Conservation (phyloP, 2,888 invertebrate species). For the Lepidochrysops patricia region DNA sequence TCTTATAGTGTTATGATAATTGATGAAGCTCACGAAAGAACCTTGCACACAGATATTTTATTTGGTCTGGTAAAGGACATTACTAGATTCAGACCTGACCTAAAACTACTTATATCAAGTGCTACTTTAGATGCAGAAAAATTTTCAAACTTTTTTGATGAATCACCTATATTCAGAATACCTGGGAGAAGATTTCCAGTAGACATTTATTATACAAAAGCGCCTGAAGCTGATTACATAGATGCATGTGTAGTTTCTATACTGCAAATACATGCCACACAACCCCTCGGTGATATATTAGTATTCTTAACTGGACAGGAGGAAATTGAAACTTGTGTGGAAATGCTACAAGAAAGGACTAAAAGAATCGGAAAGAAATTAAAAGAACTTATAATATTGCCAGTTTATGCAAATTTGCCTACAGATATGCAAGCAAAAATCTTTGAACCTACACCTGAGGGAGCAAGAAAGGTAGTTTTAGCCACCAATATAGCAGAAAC, state of each 20-base stretch:
- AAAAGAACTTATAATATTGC: constrained; percentile 91
- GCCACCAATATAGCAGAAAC: constrained; percentile 99
- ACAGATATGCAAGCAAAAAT: constrained; percentile 99
- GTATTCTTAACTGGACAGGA: constrained; percentile 97
- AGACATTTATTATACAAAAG: constrained; percentile 98
- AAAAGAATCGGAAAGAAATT: constrained; percentile 94
- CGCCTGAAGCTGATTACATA: constrained; percentile 98
- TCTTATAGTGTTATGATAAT: constrained; percentile 99
- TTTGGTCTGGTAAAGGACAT: constrained; percentile 98
- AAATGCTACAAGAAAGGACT: constrained; percentile 91
- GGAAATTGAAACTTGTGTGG: constrained; percentile 92
- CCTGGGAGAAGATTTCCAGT: constrained; percentile 98
- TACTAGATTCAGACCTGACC: constrained; percentile 91
- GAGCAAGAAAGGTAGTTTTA: constrained; percentile 95
- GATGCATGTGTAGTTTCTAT: constrained; percentile 98
- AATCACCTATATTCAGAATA: constrained; percentile 97
- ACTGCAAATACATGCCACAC: constrained; percentile 98
- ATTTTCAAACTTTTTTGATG: constrained; percentile 98
- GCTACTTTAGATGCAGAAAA: constrained; percentile 99
- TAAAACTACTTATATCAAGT: constrained; percentile 97
- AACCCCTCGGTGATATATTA: constrained; percentile 95
- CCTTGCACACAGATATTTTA: constrained; percentile 97
- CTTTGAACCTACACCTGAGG: constrained; percentile 97
- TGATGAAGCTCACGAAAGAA: constrained; percentile 99
- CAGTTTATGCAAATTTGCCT: constrained; percentile 98